Conservation (phyloP, 2,113 vertebrate species). For the Zapornia atra region DNA sequence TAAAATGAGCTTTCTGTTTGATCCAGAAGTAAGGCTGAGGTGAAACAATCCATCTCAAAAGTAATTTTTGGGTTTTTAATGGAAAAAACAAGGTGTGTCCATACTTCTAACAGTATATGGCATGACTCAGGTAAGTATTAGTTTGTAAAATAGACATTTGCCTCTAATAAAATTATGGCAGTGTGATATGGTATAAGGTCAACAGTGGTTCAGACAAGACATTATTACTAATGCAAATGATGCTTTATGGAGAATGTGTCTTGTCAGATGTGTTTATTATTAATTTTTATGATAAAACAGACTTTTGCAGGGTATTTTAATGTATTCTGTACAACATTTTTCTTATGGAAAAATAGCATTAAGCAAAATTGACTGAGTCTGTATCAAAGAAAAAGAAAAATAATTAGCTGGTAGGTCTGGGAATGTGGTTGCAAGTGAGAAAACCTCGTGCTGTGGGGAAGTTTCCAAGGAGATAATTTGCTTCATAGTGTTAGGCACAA, state of each 20-base stretch:
- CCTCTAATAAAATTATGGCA: background rate
- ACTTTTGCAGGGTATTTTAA: background rate
- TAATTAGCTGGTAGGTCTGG: background rate
- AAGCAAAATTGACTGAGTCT: background rate
- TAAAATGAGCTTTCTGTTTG: background rate
- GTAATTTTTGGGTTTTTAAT: background rate
- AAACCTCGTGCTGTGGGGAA: background rate
- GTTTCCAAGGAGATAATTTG: background rate
- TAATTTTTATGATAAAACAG: background rate
- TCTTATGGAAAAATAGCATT: background rate
- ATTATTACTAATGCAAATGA: background rate
- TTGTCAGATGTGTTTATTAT: background rate
- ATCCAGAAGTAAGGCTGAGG: background rate
- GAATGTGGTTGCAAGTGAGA: background rate
- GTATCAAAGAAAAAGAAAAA: background rate
- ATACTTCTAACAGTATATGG: background rate
- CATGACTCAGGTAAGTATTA: background rate
- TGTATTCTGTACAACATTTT: background rate
- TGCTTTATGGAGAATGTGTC: background rate
- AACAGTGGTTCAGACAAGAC: background rate
- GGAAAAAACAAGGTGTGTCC: background rate
- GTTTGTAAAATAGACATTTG: background rate
- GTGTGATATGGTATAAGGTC: background rate
- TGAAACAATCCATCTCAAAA: background rate
- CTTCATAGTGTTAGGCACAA: background rate